Conservation (phyloP, 30 jellyfish, hydroid and myxozoan species). For the Chrysaora quinquecirrha region DNA sequence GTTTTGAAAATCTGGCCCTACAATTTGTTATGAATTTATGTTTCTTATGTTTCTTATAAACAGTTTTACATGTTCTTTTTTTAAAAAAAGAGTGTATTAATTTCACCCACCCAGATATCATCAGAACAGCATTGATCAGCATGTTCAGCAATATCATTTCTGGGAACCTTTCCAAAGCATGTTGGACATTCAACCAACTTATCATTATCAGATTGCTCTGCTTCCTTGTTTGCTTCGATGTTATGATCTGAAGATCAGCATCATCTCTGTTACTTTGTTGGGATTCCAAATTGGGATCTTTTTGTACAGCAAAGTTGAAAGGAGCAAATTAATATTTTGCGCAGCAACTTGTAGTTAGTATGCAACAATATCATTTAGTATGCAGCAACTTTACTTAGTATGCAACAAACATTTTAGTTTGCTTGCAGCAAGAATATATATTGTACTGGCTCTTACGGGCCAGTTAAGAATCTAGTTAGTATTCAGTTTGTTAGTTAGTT, state of each 20-base stretch:
- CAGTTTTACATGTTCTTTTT: too few relatives aligned
- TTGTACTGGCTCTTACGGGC: background rate
- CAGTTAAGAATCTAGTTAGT: too few relatives aligned
- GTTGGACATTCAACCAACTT: background rate
- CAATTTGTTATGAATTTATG: too few relatives aligned
- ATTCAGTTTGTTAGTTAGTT: too few relatives aligned
- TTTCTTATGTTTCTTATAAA: too few relatives aligned
- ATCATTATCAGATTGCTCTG: background rate
- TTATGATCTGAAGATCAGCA: background rate
- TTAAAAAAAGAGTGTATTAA: too few relatives aligned
- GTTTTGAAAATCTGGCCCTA: too few relatives aligned
- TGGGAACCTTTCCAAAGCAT: background rate
- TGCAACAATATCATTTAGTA: background rate
- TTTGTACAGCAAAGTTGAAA: background rate
- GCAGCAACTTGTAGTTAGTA: background rate
- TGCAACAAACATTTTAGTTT: background rate
- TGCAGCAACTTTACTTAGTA: background rate
- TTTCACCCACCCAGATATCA: constrained; percentile 19
- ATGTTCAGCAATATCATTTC: constrained; percentile 9
- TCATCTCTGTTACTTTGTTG: background rate
- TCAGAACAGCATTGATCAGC: constrained; percentile 14
- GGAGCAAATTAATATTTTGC: background rate
- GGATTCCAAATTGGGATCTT: background rate
- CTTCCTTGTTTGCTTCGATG: background rate
- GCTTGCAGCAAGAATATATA: background rate